phyloP scores from a whole-genome alignment of 2,888 invertebrate genomes.

The Tineola bisselliella region DNA sequence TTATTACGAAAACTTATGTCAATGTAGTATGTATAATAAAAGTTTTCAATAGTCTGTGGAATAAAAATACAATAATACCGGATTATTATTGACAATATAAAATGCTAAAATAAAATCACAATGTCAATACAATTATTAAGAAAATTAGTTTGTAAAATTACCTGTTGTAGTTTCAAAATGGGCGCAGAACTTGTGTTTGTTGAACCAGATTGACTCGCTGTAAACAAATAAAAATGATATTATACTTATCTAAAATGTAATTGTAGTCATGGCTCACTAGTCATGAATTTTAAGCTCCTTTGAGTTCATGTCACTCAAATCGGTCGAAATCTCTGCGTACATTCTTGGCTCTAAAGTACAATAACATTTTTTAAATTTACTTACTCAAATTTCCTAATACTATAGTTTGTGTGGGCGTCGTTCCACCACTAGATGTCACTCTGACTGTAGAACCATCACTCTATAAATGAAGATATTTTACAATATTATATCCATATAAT shows the following conservation, averaged over 20 bases:
- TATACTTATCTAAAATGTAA: too few relatives aligned
- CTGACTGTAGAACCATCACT: conserved; percentile 49
- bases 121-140: background rate
- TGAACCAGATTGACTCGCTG: conserved; percentile 19
- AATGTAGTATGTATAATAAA: too few relatives aligned
- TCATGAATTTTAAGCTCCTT: too few relatives aligned
- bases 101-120: too few relatives aligned
- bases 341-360: too few relatives aligned
- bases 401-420: conserved; percentile 50
- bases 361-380: conserved; percentile 18
- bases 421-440: conserved; percentile 40
- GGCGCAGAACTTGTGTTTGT: conserved; percentile 47
- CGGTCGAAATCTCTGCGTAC: too few relatives aligned
- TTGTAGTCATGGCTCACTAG: too few relatives aligned
- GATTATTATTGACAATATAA: too few relatives aligned
- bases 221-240: background rate
- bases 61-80: too few relatives aligned
- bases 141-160: conserved; percentile 23
- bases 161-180: conserved; percentile 57
- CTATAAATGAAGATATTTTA: conserved; percentile 31
- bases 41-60: too few relatives aligned
- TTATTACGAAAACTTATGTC: too few relatives aligned
- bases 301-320: too few relatives aligned
- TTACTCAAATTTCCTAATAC: conserved; percentile 57
- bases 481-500: background rate